Conservation (phyloP, 2,797 vertebrate species). For the Gallirallus australis region DNA sequence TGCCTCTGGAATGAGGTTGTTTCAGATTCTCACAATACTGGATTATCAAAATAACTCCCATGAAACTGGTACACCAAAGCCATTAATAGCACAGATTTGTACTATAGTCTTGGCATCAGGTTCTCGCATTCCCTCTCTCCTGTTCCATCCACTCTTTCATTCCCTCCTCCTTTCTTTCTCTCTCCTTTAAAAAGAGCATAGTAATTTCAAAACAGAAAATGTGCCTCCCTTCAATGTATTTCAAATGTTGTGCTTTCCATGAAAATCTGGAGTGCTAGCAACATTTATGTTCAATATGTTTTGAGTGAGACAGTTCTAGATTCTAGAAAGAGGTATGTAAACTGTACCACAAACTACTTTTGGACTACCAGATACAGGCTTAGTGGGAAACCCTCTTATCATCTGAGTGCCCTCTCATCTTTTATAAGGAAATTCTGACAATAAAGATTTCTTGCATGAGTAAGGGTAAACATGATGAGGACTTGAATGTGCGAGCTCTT, state of each 20-base stretch:
- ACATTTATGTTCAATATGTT: neutral
- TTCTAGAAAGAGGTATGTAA: neutral
- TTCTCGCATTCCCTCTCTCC: constrained; percentile 4
- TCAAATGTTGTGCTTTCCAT: neutral
- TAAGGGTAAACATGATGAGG: neutral
- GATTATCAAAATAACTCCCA: constrained; percentile 65
- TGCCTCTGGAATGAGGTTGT: constrained; percentile 58
- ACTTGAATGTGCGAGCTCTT: neutral
- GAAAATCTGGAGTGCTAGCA: neutral
- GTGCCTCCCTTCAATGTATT: neutral
- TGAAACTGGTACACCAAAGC: constrained; percentile 68
- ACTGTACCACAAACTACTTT: neutral
- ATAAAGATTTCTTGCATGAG: neutral
- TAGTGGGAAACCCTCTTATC: neutral
- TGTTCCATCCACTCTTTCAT: neutral
- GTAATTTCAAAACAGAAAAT: constrained; percentile 1
- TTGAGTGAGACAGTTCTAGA: neutral
- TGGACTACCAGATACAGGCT: neutral
- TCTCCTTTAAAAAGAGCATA: neutral
- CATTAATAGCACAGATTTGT: constrained; percentile 66
- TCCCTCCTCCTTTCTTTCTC: neutral
- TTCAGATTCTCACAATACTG: constrained; percentile 66
- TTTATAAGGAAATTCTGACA: neutral
- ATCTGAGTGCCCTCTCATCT: neutral
- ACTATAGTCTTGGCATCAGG: constrained; percentile 22